Percentiles rank a stretch among this genome's conserved stretches.
These are phyloP conservation scores for Eudemis profundana DNA, from an alignment of 2,888 invertebrate genomes.

Conservation along the genomic window DNA sequence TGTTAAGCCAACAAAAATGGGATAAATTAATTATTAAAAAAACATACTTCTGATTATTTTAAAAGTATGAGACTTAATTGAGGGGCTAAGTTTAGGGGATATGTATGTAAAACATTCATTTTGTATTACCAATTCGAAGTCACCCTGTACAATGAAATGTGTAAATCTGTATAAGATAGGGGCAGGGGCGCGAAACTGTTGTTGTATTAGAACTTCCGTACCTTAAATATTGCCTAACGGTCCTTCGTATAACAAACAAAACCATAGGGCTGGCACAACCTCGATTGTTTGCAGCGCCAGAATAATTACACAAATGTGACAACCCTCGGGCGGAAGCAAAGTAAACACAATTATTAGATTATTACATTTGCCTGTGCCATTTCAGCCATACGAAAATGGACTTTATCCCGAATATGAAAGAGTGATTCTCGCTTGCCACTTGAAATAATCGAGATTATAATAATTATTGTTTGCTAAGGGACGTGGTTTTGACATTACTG, in stretches of 20 bases:
- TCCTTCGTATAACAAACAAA: background rate
- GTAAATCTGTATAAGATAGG: no score
- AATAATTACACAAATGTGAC: conserved; percentile 27
- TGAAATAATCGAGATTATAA: conserved; percentile 13
- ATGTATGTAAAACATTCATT: no score
- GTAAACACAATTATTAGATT: conserved; percentile 32
- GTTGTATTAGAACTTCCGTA: no score
- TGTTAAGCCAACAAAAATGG: no score
- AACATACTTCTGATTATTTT: no score
- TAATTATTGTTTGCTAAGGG: conserved; percentile 14
- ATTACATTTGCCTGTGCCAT: conserved; percentile 21
- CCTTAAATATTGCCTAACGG: background rate
- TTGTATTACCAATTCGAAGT: no score
- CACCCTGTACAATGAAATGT: no score
- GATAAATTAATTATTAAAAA: no score
- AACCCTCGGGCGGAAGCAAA: conserved; percentile 24
- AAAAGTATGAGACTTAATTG: no score
- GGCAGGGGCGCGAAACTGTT: no score
- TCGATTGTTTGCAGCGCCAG: conserved; percentile 17
- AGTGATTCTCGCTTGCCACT: background rate
- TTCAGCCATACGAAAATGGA: background rate
- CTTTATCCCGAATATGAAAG: background rate
- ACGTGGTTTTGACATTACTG: conserved; percentile 15
- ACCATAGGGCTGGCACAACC: conserved; percentile 15
- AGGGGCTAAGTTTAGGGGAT: no score